These are phyloP conservation scores for Psophia crepitans DNA, from an alignment of 2,113 vertebrate species.

Conservation along the genomic window DNA sequence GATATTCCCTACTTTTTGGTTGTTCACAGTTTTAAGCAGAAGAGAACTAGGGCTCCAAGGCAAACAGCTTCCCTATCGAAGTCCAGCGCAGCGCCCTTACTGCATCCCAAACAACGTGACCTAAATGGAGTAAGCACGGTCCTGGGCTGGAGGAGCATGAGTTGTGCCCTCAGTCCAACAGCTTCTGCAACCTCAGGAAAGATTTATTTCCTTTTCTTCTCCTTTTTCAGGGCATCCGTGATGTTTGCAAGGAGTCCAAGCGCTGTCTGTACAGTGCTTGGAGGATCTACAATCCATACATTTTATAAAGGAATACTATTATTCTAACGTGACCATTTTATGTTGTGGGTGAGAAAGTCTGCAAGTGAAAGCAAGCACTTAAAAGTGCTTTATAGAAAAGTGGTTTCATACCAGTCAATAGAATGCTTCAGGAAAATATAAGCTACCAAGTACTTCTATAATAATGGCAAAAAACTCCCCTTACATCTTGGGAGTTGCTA, in stretches of 20 bases:
- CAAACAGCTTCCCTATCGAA: not conserved
- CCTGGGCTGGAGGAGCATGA: fast-evolving
- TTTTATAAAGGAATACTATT: not conserved
- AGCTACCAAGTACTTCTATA: not conserved
- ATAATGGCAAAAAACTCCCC: not conserved
- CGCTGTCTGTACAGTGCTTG: fast-evolving
- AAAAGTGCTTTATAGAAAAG: not conserved
- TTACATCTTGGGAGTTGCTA: not conserved
- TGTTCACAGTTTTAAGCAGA: not conserved
- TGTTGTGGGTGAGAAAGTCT: not conserved
- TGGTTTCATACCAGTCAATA: not conserved
- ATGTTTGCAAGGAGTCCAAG: not conserved
- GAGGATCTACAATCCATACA: not conserved
- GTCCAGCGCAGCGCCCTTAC: fast-evolving
- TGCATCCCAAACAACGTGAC: fast-evolving
- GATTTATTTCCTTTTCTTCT: not conserved
- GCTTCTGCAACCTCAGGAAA: not conserved
- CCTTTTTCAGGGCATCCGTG: not conserved
- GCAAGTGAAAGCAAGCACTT: not conserved
- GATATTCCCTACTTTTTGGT: not conserved
- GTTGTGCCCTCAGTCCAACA: not conserved
- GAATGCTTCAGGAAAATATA: not conserved
- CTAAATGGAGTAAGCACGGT: fast-evolving
- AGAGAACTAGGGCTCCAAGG: not conserved
- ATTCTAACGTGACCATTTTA: not conserved